Base-by-base conservation (phyloP, 1,140 invertebrate species). In the Polypedilum vanderplanki region DNA sequence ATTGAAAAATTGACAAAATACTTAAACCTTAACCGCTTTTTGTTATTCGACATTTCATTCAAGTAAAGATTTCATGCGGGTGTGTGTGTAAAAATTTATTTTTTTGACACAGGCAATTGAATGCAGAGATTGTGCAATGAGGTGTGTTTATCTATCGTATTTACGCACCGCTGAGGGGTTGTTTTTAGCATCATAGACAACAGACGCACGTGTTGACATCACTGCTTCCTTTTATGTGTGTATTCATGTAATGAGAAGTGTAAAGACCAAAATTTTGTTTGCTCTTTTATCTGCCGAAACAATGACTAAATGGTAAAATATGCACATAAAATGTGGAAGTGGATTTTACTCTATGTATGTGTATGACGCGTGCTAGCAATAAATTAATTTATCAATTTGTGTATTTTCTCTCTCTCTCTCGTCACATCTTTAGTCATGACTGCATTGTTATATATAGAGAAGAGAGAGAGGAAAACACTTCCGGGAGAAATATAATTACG, bases 341-440 rank as follows among this genome's bases (percentile, higher is more conserved):
- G 46, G 46, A 57, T 57, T 57, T 57, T 57, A n/a, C 12, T 57
- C n/a, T n/a, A n/a, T n/a, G n/a, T n/a, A n/a, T n/a, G 24, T 57
- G 10, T 70, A 22, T 18, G 65, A 70, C 65, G 65, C 65, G 65
- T 70, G 65, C 65, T 18, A 18, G 65, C 65, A 70, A 70, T 70
- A 70, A 70, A 70, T 70, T 70, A 70, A 70, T 70, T 70, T 70
- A 70, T 70, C 65, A 70, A 70, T 70, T 70, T 70, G 65, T 70
- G 17, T 18, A 22, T 70, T 4, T 12, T 57, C 46, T 57, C 12
- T 57, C n/a, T 57, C 46, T 57, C n/a, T 57, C 8, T n/a, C 10
- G 15, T 57, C n/a, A 57, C 46, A 57, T 33, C 24, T 33, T 33
- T 33, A 33, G 24, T 33, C 24, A 33, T 33, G 24, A 33, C 1